A percentile compares a stretch with the other conserved stretches of the same genome.
Evolutionary conservation across 2,113 vertebrate species (phyloP).

Genomic region (Syrrhaptes paradoxus): DNA sequence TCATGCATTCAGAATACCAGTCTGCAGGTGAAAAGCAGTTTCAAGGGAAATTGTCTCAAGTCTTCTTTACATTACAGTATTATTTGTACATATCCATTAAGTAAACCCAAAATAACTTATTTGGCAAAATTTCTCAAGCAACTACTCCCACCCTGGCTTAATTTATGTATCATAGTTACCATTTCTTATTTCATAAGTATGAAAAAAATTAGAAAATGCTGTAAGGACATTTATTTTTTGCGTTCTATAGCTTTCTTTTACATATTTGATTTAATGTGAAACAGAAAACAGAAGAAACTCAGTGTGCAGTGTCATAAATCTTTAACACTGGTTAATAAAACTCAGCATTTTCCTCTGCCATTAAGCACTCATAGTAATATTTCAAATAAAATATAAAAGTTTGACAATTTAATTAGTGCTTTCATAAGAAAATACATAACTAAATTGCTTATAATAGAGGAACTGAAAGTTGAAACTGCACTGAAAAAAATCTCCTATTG

Average conservation of each 20-base stretch:
- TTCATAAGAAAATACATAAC: background rate
- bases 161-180: background rate
- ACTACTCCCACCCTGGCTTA: background rate
- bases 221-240: background rate
- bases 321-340: background rate
- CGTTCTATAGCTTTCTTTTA: background rate
- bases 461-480: background rate
- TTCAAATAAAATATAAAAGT: background rate
- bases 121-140: background rate
- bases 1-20: background rate
- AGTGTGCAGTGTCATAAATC: background rate
- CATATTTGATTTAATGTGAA: background rate
- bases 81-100: background rate
- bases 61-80: background rate
- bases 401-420: background rate
- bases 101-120: background rate
- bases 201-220: background rate
- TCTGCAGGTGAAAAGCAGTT: background rate
- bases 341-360: background rate
- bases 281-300: background rate
- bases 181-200: background rate
- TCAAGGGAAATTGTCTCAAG: background rate
- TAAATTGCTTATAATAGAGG: background rate
- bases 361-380: background rate
- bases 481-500: background rate